phyloP scores from a whole-genome alignment of 2,113 vertebrate species.

The Sialia sialis region DNA sequence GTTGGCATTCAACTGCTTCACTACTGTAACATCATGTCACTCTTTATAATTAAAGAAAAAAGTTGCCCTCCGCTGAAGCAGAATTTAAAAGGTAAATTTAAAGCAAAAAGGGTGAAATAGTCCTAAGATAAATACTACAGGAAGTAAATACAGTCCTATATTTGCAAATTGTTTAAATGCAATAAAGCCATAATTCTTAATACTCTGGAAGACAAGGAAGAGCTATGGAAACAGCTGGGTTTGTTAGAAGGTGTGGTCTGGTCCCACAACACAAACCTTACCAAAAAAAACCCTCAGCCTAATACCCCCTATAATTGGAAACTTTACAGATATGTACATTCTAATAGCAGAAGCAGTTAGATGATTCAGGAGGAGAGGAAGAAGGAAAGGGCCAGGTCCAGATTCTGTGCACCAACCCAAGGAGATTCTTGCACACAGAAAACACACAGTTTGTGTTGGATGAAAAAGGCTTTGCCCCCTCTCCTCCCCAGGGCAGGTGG shows the following conservation, averaged over 20 bases:
- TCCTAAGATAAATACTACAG: slow-evolving; percentile 5
- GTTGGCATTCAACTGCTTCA: not conserved
- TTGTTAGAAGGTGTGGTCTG: not conserved
- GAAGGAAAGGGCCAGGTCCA: not conserved
- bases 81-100: not conserved
- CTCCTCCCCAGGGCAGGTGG: not conserved
- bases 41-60: not conserved
- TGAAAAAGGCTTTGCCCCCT: not conserved
- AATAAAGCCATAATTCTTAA: not conserved
- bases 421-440: not conserved
- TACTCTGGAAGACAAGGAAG: not conserved
- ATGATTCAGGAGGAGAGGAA: not conserved
- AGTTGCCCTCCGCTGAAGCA: not conserved
- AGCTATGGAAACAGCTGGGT: not conserved
- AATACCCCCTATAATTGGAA: not conserved
- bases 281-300: not conserved
- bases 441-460: not conserved
- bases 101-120: not conserved
- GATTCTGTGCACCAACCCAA: not conserved
- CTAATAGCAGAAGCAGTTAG: not conserved
- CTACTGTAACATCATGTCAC: not conserved
- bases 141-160: not conserved
- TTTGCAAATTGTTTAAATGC: not conserved
- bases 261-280: not conserved
- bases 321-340: slow-evolving; percentile 53